phyloP scores from a whole-genome alignment of 2,113 vertebrate genomes.

The Cryptotis parvus region DNA sequence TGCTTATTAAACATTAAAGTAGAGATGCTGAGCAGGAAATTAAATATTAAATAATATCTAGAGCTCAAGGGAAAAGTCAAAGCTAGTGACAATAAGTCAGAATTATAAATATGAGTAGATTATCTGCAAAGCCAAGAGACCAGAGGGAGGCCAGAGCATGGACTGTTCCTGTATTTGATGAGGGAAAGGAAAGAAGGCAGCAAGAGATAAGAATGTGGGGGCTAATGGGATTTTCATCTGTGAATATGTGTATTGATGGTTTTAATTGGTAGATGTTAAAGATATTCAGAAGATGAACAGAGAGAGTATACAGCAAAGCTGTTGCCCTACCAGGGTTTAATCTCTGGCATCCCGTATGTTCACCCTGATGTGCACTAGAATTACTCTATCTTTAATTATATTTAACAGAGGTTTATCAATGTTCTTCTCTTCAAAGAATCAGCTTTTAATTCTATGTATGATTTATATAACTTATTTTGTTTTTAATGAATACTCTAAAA shows the following conservation, averaged over 20 bases:
- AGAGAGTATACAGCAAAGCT: too few relatives aligned
- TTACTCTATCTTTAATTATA: not conserved
- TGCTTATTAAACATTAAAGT: not conserved
- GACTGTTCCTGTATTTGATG: not conserved
- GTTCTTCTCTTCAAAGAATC: conserved; percentile 9
- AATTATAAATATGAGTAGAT: not conserved
- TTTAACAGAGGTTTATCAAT: not conserved
- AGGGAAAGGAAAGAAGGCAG: not conserved
- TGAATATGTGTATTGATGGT: not conserved
- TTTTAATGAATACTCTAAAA: not conserved
- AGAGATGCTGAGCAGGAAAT: not conserved
- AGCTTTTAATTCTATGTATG: conserved; percentile 46
- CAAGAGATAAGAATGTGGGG: not conserved
- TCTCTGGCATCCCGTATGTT: not conserved
- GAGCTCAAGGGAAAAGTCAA: not conserved
- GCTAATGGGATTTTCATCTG: not conserved
- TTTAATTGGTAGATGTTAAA: not conserved
- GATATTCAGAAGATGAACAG: not conserved
- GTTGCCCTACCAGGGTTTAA: too few relatives aligned
- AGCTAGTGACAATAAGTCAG: not conserved
- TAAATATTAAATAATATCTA: not conserved
- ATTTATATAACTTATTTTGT: conserved; percentile 23
- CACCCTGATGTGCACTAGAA: not conserved
- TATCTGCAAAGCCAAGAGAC: conserved; percentile 8
- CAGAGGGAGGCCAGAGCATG: not conserved